Conservation (phyloP, 1,140 invertebrate species). For the Drosophila sechellia region DNA sequence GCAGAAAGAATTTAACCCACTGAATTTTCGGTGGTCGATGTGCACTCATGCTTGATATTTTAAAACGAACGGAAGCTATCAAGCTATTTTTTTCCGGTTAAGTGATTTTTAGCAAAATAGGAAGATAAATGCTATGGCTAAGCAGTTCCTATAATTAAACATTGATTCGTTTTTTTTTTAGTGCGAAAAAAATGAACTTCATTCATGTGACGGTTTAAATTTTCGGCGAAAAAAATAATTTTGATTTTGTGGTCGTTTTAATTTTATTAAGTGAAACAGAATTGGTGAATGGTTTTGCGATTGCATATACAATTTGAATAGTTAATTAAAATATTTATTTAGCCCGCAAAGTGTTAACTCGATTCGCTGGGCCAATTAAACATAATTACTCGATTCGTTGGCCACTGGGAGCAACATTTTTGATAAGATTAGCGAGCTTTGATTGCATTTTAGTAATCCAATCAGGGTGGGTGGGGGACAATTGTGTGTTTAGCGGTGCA, state of each 20-base stretch:
- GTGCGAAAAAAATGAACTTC: constrained; percentile 11
- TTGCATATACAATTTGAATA: constrained; percentile 16
- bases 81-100: constrained; percentile 9
- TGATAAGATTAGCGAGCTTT: constrained; percentile 39
- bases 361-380: constrained; percentile 43
- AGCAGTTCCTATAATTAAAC: constrained; percentile 38
- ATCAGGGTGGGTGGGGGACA: not conserved
- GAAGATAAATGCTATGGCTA: not conserved
- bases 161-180: constrained; percentile 12
- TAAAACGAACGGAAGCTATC: constrained; percentile 9
- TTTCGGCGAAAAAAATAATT: constrained; percentile 17
- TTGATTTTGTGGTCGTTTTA: constrained; percentile 30
- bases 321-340: constrained; percentile 44
- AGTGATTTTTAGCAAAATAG: constrained; percentile 10
- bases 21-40: not conserved
- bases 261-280: constrained; percentile 14
- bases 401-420: constrained; percentile 12
- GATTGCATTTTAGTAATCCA: constrained; percentile 28
- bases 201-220: constrained; percentile 25
- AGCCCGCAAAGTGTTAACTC: constrained; percentile 31
- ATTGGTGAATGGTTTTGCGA: constrained; percentile 19
- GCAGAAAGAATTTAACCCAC: constrained; percentile 13
- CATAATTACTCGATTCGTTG: constrained; percentile 43
- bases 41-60: constrained; percentile 14
- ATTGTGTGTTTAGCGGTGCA: not conserved